Conservation (phyloP, 2,888 invertebrate genomes). For the Ennomos erosarius region DNA sequence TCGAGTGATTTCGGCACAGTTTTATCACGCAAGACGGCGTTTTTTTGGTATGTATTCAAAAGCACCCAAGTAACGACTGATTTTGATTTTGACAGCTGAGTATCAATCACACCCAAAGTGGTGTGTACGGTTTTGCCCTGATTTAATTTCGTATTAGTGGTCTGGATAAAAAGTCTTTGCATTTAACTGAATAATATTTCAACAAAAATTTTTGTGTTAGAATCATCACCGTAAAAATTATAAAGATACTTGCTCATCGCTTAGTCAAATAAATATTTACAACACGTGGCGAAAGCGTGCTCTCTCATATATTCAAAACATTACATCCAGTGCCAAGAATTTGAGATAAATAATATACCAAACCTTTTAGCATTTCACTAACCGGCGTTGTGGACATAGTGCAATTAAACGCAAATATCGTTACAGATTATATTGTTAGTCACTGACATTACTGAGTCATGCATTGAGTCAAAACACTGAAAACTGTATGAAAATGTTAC, state of each 20-base stretch:
- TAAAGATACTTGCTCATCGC: constrained; percentile 2
- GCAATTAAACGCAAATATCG: constrained; percentile 42
- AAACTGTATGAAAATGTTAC: constrained; percentile 59
- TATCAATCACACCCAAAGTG: no score
- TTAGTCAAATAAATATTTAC: constrained; percentile 14
- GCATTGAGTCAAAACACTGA: constrained; percentile 71
- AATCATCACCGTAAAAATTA: no score
- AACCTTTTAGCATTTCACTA: constrained; percentile 9
- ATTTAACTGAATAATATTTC: no score
- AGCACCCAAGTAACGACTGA: no score
- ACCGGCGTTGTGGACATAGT: constrained; percentile 15
- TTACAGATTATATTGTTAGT: constrained; percentile 65
- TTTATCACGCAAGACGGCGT: no score
- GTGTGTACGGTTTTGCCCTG: no score
- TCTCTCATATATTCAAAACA: constrained; percentile 11
- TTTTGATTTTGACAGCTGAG: no score
- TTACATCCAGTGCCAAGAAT: constrained; percentile 22
- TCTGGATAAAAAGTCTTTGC: no score
- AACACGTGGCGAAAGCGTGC: constrained; percentile 21
- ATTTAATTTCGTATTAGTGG: no score
- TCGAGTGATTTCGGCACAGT: no score
- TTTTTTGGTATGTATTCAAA: no score
- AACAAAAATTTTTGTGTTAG: no score
- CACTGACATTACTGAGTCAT: constrained; percentile 74
- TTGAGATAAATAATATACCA: constrained; percentile 1